Evolutionary conservation across 2,797 vertebrate genomes (phyloP).

Genomic region (Clarias pachynema): DNA sequence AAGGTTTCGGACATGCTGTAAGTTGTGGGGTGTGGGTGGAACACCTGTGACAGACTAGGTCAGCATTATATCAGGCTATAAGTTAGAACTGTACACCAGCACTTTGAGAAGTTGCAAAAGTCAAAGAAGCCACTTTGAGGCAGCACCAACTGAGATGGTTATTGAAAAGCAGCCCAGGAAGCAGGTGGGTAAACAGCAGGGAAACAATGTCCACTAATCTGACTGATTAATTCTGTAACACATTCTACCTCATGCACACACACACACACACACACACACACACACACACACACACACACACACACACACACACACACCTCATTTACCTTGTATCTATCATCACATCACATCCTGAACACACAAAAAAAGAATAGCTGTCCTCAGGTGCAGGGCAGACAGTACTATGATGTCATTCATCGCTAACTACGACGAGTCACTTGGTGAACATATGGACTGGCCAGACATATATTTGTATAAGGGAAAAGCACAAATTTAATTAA

Average conservation of each 20-base stretch:
- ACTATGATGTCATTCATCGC: constrained; percentile 41
- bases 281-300: constrained; percentile 31
- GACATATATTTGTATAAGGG: constrained; percentile 24
- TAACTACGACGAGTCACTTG: constrained; percentile 30
- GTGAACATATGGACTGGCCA: constrained; percentile 32
- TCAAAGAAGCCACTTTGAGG: constrained; percentile 24
- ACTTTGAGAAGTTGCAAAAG: constrained; percentile 25
- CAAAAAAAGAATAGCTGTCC: constrained; percentile 26
- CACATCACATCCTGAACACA: constrained; percentile 28
- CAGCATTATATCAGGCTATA: background rate
- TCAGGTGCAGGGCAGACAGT: constrained; percentile 33
- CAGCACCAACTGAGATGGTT: constrained; percentile 22
- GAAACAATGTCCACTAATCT: constrained; percentile 54
- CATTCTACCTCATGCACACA: constrained; percentile 27
- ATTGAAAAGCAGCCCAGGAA: constrained; percentile 27
- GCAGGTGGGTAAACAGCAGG: constrained; percentile 61
- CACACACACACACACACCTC: constrained; percentile 34
- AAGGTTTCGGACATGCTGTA: background rate
- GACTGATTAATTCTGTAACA: constrained; percentile 52
- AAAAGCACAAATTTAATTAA: background rate
- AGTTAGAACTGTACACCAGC: background rate
- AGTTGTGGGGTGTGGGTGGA: background rate
- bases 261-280: constrained; percentile 33
- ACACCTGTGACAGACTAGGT: background rate
- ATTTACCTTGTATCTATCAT: constrained; percentile 33